Evolutionary conservation across 2,888 invertebrate genomes (phyloP), one percentile per base, ranked within the genome.

Genomic region (Biston stratarius): DNA sequence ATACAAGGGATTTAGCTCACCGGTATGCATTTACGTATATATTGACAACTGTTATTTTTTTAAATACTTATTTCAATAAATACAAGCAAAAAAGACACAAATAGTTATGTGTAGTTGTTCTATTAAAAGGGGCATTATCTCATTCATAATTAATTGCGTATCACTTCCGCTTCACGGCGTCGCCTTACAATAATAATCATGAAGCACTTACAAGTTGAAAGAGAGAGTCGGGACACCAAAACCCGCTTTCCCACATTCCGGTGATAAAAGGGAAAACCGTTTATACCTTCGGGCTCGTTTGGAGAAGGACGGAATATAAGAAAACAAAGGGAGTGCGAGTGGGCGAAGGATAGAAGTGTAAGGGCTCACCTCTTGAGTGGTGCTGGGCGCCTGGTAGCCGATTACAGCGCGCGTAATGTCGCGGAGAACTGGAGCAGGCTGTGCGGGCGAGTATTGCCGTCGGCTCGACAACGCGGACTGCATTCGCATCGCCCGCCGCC

Each of bases 231-330:
- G 85, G 84, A 84, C 89, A 89, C 89, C 81, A 82, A 93, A 90
- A 90, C 91, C 90, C 86, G 89, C 85, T 93, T 92, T 91, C 88
- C 91, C 85, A 91, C 93, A 93, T 93, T 92, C 94, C 94, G 73
- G 71, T 75, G 84, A 87, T 92, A 93, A 94, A 93, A 94, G 94
- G 91, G 94, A 94, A 94, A 94, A 83, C 88, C 82, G 83, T 81
- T 84, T 79, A 62, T 80, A 85, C 87, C 79, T 83, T 85, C 74
- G 74, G 78, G 78, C 76, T 73, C 69, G 71, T 71, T 71, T 78
- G 78, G 76, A 85, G 73, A 75, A 78, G 81, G 91, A 92, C 67
- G 77, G 82, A 74, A 61, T n/a, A 83, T 83, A 86, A 78, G 77
- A 70, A 69, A 69, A 57, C 40, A 45, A 64, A 62, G 61, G 52